Base-by-base conservation (phyloP, 1,140 invertebrate genomes). In the Rhizoglyphus robini region DNA sequence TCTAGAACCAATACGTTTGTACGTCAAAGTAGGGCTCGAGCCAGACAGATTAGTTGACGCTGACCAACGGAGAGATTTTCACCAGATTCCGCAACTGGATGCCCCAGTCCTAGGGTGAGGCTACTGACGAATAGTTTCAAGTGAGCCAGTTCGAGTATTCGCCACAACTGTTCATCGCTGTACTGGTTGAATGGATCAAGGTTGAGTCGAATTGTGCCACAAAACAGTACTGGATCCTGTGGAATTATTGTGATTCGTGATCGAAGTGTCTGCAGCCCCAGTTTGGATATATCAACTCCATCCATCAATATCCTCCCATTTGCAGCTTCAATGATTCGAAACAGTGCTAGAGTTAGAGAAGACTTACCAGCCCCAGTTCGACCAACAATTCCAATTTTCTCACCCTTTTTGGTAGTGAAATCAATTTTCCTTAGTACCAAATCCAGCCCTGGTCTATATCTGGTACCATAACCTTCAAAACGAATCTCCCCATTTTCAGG, bases 201-300 rank as follows among this genome's bases (percentile, higher is more conserved):
- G 72, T 77, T 73, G 11, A 72, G 66, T 65, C 79, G 80, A 66
- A 93, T 74, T 41, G 83, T 85, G 62, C 89, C 88, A 36, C 87
- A 88, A 77, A 93, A 93, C 59, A 94, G 77, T 64, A 92, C 74
- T 13, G 80, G 89, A 79, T 94, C 89, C 74, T 79, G 72, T 69
- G 78, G 68, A 63, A 69, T 70, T n/a, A 67, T 83, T 0, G 83
- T 81, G 4, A 86, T 73, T 64, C 79, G 68, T 3, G 72, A 73
- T 15, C 77, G 69, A 0, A 79, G 68, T 41, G 75, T 80, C 63
- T 78, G 76, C 8, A 90, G 74, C 25, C 78, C 76, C n/a, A 82
- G 69, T 4, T 69, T 71, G 11, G 69, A 62, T n/a, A 80, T 77
- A 70, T 81, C 74, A 25, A 76, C 68, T 13, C 72, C 74, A 68